Evolutionary conservation across 2,113 vertebrate species (phyloP), one percentile per base, ranked within the genome.

Genomic region (Stigmatopora argus): DNA sequence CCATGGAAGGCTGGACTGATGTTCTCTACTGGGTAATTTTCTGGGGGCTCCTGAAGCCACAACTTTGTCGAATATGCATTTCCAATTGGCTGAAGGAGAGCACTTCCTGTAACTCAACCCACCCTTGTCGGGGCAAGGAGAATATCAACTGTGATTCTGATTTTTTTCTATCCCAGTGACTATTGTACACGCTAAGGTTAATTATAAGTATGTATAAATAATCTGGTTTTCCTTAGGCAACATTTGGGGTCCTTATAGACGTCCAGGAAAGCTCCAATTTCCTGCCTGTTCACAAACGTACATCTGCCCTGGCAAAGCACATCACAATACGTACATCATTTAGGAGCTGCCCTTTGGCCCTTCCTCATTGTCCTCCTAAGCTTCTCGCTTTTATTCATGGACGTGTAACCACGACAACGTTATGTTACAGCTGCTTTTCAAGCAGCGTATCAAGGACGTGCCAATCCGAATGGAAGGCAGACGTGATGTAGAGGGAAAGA

Each of bases 1-100:
- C 97, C 66, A 99, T 99, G 97, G 97, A 99, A 82, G 97, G 97
- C 35, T 99, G 97, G 97, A 98, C 96, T 0, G 97, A 99, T 4
- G 96, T 98, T 51, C 90, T 99, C 10, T 98, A 98, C 88, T 99
- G 97, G 97, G 97, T 98, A 87, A 82, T 63, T 31, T n/a, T 31
- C 26, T 31, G 26, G 26, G 26, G 26, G 26, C 26, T 31, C 2
- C 26, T 31, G 26, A 31, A 31, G 26, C 26, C 26, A 31, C 26
- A 31, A 31, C 26, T 31, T 31, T 31, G 26, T 31, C 26, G 26
- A 31, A 31, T 31, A 31, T 31, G 3, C 26, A 31, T 31, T 31
- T 3, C 26, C 26, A 31, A 31, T 31, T 31, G 26, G n/a, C n/a
- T n/a, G n/a, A n/a, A n/a, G n/a, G n/a, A n/a, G n/a, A 44, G n/a